Evolutionary conservation across 2,797 vertebrate species (phyloP).

Genomic region (Sebastes steindachneri): DNA sequence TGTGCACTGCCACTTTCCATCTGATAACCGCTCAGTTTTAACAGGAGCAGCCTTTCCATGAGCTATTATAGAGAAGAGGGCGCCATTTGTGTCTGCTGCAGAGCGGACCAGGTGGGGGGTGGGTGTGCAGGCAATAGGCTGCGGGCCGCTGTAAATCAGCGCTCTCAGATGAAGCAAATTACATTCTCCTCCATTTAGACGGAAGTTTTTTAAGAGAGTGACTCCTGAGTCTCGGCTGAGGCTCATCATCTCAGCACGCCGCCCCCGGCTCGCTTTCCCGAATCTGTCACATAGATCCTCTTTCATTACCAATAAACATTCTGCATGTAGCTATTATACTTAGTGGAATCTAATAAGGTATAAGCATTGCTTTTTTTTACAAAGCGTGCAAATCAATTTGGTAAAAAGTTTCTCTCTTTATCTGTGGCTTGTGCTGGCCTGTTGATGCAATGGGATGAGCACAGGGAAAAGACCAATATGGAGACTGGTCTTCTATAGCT

Average conservation of each 20-base stretch:
- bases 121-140: slow-evolving; percentile 28
- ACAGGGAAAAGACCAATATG: background rate
- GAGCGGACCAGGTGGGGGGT: slow-evolving; percentile 34
- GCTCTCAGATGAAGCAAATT: slow-evolving; percentile 68
- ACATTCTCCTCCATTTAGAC: slow-evolving; percentile 65
- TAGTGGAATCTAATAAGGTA: slow-evolving; percentile 84
- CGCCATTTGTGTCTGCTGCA: slow-evolving; percentile 32
- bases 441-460: slow-evolving; percentile 41
- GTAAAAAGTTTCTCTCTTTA: slow-evolving; percentile 75
- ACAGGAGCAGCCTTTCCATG: slow-evolving; percentile 54
- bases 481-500: slow-evolving; percentile 18
- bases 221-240: slow-evolving; percentile 58
- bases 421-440: slow-evolving; percentile 64
- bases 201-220: slow-evolving; percentile 73
- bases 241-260: slow-evolving; percentile 66
- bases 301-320: slow-evolving; percentile 83
- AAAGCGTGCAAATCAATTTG: slow-evolving; percentile 84
- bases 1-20: slow-evolving; percentile 66
- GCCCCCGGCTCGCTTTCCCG: slow-evolving; percentile 54
- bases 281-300: slow-evolving; percentile 79
- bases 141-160: slow-evolving; percentile 69
- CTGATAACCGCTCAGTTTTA: slow-evolving; percentile 69
- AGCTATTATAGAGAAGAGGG: slow-evolving; percentile 41
- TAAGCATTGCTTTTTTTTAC: slow-evolving; percentile 81
- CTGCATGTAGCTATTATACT: slow-evolving; percentile 78